Base-by-base conservation (phyloP, 2,797 vertebrate genomes). In the Synanceia verrucosa region DNA sequence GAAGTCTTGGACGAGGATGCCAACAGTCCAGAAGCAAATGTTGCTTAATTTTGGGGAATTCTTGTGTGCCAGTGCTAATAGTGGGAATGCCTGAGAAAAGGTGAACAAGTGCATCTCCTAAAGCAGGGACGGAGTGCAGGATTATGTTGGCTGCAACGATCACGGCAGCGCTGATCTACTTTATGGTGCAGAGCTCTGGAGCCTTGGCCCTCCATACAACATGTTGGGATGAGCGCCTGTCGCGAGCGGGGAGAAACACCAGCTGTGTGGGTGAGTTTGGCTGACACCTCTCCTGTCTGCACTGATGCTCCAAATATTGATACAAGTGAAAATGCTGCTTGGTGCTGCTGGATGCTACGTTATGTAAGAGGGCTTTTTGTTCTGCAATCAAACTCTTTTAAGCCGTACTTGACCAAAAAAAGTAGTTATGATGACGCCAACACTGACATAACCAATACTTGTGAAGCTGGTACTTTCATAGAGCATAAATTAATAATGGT, bases 81-180 rank as follows among this genome's bases (percentile, higher is more conserved):
- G 59, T 59, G 87, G 85, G 76, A 89, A 89, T 91, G 93, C 90
- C 81, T 89, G 85, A 92, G 84, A 48, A 67, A 39, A 80, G 90
- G 62, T 88, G 82, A 90, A 46, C 34, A 68, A 60, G 81, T 81
- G 62, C 85, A 88, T 64, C 81, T 77, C 65, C 39, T 43, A 68
- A 70, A 75, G 39, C 61, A 70, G 76, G 70, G 62, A 67, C 65
- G 65, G 62, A 84, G 2, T 21, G 63, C 69, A 83, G 86, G 93
- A 97, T 93, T 91, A 96, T 96, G 96, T 93, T 93, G 68, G 82
- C 94, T 47, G 78, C 78, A 71, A 80, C 86, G 66, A 83, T 95
- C 75, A 87, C 90, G 74, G 72, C 84, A 28, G 81, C 85, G 46
- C 61, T 92, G 50, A 74, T 95, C 75, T 90, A 87, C 77, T 88